phyloP scores from a whole-genome alignment of 2,113 vertebrate genomes.

The Mesocricetus auratus region DNA sequence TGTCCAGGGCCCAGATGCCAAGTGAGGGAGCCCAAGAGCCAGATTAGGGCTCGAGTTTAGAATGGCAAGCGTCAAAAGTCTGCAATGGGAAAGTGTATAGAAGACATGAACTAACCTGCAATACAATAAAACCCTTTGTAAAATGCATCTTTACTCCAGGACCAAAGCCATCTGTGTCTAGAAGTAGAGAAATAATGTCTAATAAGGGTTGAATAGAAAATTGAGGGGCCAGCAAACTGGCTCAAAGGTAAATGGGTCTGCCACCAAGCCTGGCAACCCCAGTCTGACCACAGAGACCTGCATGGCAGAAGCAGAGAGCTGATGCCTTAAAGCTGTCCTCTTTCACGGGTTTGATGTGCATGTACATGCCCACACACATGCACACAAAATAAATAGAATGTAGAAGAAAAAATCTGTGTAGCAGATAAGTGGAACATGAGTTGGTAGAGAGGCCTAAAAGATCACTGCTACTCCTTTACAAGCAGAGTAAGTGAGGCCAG shows the following conservation, averaged over 20 bases:
- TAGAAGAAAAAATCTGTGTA: neutral
- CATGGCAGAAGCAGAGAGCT: neutral
- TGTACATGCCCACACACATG: neutral
- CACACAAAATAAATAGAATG: neutral
- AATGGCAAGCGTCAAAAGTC: conserved; percentile 51
- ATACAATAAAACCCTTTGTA: conserved; percentile 53
- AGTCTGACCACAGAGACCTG: neutral
- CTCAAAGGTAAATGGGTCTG: no score
- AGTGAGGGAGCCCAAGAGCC: conserved; percentile 25
- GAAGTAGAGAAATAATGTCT: conserved; percentile 62
- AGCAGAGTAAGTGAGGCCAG: conserved; percentile 17
- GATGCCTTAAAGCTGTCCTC: neutral
- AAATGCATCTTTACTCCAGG: conserved; percentile 61
- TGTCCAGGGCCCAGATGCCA: neutral
- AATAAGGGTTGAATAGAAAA: conserved; percentile 66
- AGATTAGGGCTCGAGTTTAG: conserved; percentile 43
- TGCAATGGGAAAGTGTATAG: conserved; percentile 8
- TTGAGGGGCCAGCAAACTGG: neutral
- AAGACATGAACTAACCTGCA: conserved; percentile 68
- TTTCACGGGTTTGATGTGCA: neutral
- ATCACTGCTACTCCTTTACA: neutral
- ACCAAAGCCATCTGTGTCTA: conserved; percentile 59
- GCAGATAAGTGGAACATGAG: conserved; percentile 24
- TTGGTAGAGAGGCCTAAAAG: conserved; percentile 11
- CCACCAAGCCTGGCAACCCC: neutral